Evolutionary conservation across 2,797 vertebrate species (phyloP).

Genomic region (Emydoidea blandingii): DNA sequence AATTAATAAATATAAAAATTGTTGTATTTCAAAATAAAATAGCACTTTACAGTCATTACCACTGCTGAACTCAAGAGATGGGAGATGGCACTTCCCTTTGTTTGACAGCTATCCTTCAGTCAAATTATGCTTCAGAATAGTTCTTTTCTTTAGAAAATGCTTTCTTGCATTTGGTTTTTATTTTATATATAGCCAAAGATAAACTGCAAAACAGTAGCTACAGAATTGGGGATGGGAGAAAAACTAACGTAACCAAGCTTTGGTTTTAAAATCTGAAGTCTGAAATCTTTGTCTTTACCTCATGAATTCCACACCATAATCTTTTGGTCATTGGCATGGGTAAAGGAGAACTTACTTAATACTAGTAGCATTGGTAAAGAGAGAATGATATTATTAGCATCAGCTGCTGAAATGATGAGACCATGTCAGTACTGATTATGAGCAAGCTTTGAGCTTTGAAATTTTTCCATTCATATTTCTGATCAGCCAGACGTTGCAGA

Average conservation of each 20-base stretch:
- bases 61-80: too few relatives aligned
- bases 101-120: background rate
- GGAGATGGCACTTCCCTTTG: background rate
- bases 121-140: background rate
- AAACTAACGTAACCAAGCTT: background rate
- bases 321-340: background rate
- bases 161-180: background rate
- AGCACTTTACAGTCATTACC: background rate
- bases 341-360: background rate
- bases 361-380: background rate
- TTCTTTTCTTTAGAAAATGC: background rate
- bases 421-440: background rate
- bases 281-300: background rate
- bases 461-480: background rate
- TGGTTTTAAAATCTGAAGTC: background rate
- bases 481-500: background rate
- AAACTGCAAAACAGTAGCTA: background rate
- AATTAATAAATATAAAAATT: background rate
- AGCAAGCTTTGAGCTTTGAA: background rate
- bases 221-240: background rate
- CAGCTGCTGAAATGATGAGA: background rate
- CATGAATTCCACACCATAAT: background rate
- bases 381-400: rapidly evolving
- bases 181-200: background rate
- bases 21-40: background rate